These are phyloP conservation scores for Megastigmus dorsalis DNA, from an alignment of 2,888 invertebrate species.

Conservation along the genomic window DNA sequence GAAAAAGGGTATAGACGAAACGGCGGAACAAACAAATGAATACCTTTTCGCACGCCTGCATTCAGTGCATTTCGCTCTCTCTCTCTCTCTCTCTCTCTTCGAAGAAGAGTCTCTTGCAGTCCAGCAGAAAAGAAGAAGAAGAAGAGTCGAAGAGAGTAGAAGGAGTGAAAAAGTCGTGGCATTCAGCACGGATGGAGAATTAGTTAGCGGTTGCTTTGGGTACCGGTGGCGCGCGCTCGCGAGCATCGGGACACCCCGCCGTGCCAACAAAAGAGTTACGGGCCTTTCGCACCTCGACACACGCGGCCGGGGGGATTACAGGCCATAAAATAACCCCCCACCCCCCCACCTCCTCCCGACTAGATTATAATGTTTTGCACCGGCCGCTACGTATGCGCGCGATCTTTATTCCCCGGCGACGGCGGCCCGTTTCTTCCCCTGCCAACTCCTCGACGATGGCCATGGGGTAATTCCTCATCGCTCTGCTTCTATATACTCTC, in stretches of 20 bases:
- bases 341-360: too few species aligned
- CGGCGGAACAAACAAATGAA: neutral
- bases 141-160: neutral
- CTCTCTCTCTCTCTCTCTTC: neutral
- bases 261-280: conserved; percentile 72
- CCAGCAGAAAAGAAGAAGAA: neutral
- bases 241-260: conserved; percentile 69
- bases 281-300: conserved; percentile 72
- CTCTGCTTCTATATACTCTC: too few species aligned
- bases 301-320: conserved; percentile 72
- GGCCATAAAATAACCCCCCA: conserved; percentile 71
- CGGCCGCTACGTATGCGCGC: conserved; percentile 51
- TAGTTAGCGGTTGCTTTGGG: conserved; percentile 69
- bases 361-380: conserved; percentile 70
- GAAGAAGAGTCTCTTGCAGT: neutral
- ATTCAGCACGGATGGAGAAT: conserved; percentile 66
- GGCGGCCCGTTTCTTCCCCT: neutral
- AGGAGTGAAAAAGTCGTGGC: conserved; percentile 22
- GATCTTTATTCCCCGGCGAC: conserved; percentile 40
- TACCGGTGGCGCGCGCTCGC: too few species aligned
- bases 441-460: conserved; percentile 53
- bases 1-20: neutral
- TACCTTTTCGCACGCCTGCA: neutral
- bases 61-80: neutral
- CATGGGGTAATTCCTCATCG: conserved; percentile 53